Base-by-base conservation (phyloP, 2,888 invertebrate genomes). In the Eledona agricola region DNA sequence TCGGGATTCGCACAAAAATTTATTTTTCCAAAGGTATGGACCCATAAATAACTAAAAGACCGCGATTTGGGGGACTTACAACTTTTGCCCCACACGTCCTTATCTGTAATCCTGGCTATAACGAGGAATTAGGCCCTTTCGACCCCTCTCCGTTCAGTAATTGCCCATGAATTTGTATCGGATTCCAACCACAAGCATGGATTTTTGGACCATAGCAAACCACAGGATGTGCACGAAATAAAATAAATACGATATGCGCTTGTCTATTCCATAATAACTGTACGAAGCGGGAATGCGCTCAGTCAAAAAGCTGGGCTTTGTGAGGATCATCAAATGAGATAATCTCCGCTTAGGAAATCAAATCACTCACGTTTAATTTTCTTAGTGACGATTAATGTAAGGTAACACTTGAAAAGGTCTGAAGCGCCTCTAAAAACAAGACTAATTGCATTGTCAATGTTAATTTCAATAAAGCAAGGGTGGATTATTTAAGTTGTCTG, bases 131-230 rank as follows among this genome's bases (percentile, higher is more conserved):
- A 23, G 54, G 51, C 38, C 55, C 34, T 60, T 55, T 55, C 52
- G 45, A 52, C 58, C 62, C 62, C 49, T 45, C 51, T 40, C 43
- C 46, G 25, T 46, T 45, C 49, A 58, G 61, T 66, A 66, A 67
- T 66, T 64, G 62, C 61, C 65, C 61, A 65, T 65, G 67, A 66
- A 66, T 66, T 66, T 67, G 62, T 67, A 66, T 65, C n/a, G n/a
- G n/a, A n/a, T n/a, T n/a, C n/a, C n/a, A n/a, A n/a, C n/a, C n/a
- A n/a, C n/a, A n/a, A n/a, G n/a, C n/a, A n/a, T n/a, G n/a, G n/a
- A n/a, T n/a, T n/a, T n/a, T n/a, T n/a, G n/a, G n/a, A n/a, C n/a
- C n/a, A n/a, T n/a, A n/a, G n/a, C n/a, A n/a, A n/a, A n/a, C n/a
- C n/a, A n/a, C n/a, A n/a, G n/a, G n/a, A n/a, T n/a, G n/a, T n/a